These are phyloP conservation scores for Sinocyclocheilus grahami DNA, from an alignment of 2,113 vertebrate genomes.

Conservation along the genomic window DNA sequence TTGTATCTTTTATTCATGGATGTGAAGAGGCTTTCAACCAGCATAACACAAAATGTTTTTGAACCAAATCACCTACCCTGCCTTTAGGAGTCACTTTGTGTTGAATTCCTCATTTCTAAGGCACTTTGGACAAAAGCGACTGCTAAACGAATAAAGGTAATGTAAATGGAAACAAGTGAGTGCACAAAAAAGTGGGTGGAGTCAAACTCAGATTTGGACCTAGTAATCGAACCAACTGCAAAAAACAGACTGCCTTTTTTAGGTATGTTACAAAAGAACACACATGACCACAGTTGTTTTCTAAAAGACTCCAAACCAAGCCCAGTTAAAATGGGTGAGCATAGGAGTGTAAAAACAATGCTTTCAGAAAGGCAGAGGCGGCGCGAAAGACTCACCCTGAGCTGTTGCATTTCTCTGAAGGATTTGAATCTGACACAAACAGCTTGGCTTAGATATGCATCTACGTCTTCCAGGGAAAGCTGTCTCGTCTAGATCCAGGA, in stretches of 20 bases:
- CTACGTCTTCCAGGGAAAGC: conserved; percentile 86
- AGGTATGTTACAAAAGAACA: neutral
- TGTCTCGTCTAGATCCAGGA: conserved; percentile 69
- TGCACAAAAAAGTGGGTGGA: neutral
- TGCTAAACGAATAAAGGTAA: no score
- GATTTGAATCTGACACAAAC: conserved; percentile 86
- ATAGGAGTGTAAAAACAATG: neutral
- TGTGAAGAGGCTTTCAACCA: no score
- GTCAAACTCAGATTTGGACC: neutral
- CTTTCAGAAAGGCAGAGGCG: neutral
- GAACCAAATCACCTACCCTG: no score
- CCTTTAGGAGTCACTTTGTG: no score
- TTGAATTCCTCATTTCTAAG: no score
- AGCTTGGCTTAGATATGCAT: conserved; percentile 89
- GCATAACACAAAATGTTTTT: no score
- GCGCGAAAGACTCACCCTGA: conserved; percentile 77
- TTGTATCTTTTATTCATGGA: no score
- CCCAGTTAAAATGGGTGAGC: neutral
- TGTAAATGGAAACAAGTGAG: no score
- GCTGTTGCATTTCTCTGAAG: conserved; percentile 72
- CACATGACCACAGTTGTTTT: neutral
- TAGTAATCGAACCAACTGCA: neutral
- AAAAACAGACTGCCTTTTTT: neutral
- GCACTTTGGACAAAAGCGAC: no score
- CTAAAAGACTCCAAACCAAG: neutral